phyloP scores from a whole-genome alignment of 2,888 invertebrate genomes.

The Gonocerus acuteangulatus region DNA sequence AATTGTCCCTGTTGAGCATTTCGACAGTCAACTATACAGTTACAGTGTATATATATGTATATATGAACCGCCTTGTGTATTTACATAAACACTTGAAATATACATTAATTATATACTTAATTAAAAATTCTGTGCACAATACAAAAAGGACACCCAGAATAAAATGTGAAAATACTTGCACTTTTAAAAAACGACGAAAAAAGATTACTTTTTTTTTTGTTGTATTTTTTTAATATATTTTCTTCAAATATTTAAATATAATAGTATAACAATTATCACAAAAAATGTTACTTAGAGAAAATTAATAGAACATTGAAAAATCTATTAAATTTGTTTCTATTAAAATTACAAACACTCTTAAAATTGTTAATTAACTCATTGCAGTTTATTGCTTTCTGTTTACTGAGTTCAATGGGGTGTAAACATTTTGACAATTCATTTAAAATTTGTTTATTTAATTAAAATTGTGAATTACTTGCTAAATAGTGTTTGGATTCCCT shows the following conservation, averaged over 20 bases:
- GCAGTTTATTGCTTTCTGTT: constrained; percentile 19
- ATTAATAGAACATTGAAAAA: constrained; percentile 14
- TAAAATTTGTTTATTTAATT: too few species aligned
- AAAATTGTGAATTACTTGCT: too few species aligned
- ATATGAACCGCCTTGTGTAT: constrained; percentile 12
- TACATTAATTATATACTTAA: not conserved
- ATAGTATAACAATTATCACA: constrained; percentile 23
- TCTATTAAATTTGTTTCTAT: constrained; percentile 8
- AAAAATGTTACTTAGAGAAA: constrained; percentile 16
- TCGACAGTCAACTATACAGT: not conserved
- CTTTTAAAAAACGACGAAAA: constrained; percentile 6
- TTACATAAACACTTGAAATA: constrained; percentile 17
- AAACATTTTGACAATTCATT: too few species aligned
- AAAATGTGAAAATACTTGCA: constrained; percentile 18
- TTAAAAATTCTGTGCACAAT: constrained; percentile 15
- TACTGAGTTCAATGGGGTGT: constrained; percentile 3
- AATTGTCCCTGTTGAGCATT: not conserved
- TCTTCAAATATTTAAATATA: constrained; percentile 9
- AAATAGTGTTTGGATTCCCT: too few species aligned
- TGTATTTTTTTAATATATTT: not conserved
- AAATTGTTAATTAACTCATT: constrained; percentile 18
- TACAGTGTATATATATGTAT: not conserved
- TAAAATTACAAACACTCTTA: constrained; percentile 24
- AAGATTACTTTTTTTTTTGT: constrained; percentile 9
- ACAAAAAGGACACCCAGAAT: constrained; percentile 25